Evolutionary conservation across 1,140 invertebrate species (phyloP).

Genomic region (Heliconius eleuchia): DNA sequence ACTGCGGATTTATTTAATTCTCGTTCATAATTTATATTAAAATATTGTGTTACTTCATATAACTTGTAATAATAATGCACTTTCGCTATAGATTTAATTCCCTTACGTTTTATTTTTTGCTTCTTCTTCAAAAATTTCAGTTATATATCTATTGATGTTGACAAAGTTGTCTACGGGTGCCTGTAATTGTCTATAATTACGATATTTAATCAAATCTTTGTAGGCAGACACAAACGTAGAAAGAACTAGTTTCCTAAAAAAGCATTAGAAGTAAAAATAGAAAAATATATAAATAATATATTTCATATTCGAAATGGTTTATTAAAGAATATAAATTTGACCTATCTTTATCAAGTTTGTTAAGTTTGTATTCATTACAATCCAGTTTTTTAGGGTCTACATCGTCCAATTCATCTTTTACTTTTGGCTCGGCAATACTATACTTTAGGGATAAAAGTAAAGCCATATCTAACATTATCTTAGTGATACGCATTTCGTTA

Average conservation of each 20-base stretch:
- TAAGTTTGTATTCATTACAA: conserved; percentile 55
- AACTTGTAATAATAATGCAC: background rate
- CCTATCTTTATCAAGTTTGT: conserved; percentile 63
- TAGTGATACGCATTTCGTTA: conserved; percentile 55
- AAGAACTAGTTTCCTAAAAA: conserved; percentile 27
- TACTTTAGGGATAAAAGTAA: conserved; percentile 49
- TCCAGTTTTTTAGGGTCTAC: conserved; percentile 48
- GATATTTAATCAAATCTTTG: conserved; percentile 43
- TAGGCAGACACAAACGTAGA: conserved; percentile 43
- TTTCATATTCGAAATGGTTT: background rate
- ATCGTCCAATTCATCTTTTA: conserved; percentile 50
- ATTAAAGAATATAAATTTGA: conserved; percentile 24
- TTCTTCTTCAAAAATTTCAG: conserved; percentile 48
- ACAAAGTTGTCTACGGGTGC: conserved; percentile 41
- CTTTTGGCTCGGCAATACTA: conserved; percentile 40
- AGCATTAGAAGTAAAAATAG: background rate
- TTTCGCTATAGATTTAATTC: background rate
- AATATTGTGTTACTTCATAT: background rate
- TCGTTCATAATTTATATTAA: too few relatives aligned
- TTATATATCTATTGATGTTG: conserved; percentile 40
- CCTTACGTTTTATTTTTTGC: conserved; percentile 58
- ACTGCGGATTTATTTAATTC: too few relatives aligned
- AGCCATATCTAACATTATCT: conserved; percentile 50
- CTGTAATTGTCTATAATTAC: conserved; percentile 39
- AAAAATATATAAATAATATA: background rate